Conservation (phyloP, 2,797 vertebrate genomes). For the Muraenolepis orangiensis region DNA sequence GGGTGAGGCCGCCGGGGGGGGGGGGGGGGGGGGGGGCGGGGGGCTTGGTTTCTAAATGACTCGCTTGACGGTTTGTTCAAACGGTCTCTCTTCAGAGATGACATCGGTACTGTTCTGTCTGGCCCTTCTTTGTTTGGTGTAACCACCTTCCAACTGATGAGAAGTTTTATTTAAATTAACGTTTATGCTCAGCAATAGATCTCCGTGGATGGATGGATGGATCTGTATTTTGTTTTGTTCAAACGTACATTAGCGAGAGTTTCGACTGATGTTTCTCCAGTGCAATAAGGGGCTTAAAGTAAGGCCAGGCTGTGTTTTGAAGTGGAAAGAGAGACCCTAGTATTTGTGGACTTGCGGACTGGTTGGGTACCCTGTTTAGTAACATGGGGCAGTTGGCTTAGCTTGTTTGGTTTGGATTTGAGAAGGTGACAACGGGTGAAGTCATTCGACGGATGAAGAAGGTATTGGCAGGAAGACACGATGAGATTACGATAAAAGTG, state of each 20-base stretch:
- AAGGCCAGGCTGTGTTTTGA: conserved; percentile 18
- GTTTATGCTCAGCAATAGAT: conserved; percentile 59
- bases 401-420: conserved; percentile 17
- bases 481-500: conserved; percentile 51
- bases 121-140: conserved; percentile 7
- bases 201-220: conserved; percentile 1
- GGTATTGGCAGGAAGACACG: conserved; percentile 18
- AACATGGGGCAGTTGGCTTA: not conserved
- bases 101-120: conserved; percentile 39
- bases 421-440: conserved; percentile 32
- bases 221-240: conserved; percentile 11
- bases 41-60: not conserved
- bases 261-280: conserved; percentile 71
- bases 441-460: conserved; percentile 20
- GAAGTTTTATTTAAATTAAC: conserved; percentile 71
- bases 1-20: conserved; percentile 25
- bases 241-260: conserved; percentile 60
- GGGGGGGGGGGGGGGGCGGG: conserved; percentile 17
- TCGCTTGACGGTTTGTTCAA: conserved; percentile 23
- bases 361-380: not conserved
- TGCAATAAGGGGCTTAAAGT: conserved; percentile 78
- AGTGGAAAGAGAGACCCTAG: conserved; percentile 10
- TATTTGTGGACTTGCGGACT: not conserved
- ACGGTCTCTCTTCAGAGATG: conserved; percentile 9
- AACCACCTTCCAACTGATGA: conserved; percentile 65